Percentiles rank a stretch among this genome's conserved stretches.
Conservation (phyloP, 2,888 invertebrate species). For the Ennomos erosarius region DNA sequence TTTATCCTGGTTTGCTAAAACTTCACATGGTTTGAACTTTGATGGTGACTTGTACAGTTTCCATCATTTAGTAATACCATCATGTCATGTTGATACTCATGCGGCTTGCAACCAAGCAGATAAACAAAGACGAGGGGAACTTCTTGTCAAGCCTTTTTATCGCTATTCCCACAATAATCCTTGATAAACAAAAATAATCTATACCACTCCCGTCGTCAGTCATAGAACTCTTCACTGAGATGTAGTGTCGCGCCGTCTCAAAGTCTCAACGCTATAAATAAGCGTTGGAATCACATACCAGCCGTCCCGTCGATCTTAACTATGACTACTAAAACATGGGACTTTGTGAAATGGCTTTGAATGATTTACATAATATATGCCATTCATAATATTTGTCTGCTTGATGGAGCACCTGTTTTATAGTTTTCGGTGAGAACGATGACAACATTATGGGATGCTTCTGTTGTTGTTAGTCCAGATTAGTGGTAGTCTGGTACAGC, state of each 20-base stretch:
- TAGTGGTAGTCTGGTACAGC: too few relatives aligned
- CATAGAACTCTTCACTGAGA: constrained; percentile 10
- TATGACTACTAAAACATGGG: constrained; percentile 19
- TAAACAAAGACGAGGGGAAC: too few relatives aligned
- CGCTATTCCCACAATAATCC: constrained; percentile 1
- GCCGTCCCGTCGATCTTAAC: constrained; percentile 26
- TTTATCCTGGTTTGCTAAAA: too few relatives aligned
- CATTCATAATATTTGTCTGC: constrained; percentile 10
- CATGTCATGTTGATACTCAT: too few relatives aligned
- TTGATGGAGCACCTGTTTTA: constrained; percentile 14
- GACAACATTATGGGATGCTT: neutral
- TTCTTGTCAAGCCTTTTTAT: neutral
- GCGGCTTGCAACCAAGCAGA: too few relatives aligned
- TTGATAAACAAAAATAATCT: constrained; percentile 9
- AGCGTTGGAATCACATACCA: constrained; percentile 25
- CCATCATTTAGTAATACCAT: too few relatives aligned
- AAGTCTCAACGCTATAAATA: constrained; percentile 23
- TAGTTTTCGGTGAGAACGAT: neutral
- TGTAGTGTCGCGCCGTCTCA: constrained; percentile 13
- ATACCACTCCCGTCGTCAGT: constrained; percentile 5
- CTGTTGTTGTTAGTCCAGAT: too few relatives aligned
- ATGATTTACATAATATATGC: constrained; percentile 5
- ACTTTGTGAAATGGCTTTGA: constrained; percentile 3
- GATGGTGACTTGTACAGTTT: too few relatives aligned
- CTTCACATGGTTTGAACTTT: too few relatives aligned